Base-by-base conservation (phyloP, 2,888 invertebrate genomes). In the Encarsia formosa region DNA sequence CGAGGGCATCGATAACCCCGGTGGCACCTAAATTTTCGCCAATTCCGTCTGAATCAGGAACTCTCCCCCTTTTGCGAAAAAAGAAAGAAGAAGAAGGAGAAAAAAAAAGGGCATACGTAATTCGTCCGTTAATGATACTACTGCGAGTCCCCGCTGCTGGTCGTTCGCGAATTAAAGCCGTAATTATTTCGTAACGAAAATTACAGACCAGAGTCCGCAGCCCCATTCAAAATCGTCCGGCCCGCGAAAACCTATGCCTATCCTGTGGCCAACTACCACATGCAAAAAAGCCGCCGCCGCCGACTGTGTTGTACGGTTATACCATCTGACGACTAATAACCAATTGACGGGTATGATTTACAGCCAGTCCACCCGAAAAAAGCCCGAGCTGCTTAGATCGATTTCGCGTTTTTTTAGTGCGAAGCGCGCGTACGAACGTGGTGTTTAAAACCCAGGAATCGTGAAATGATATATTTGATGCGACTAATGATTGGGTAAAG, bases 101-200 rank as follows among this genome's bases (percentile, higher is more conserved):
- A 24, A 40, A 44, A 45, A 41, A 22, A 16, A 24, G 20, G 42
- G 24, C 24, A 49, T 34, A 54, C 41, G 34, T 42, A 54, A 40
- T 44, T 44, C 41, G 41, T 19, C 13, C 19, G 34, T 40, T 51
- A 51, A 54, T 54, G 35, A 50, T 54, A 50, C 42, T 46, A 42
- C 51, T 46, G 42, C 41, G 46, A 49, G 5, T 5, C 13, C 23
- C 35, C 20, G 13, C 38, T 39, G 35, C 35, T 34, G 38, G 46
- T 46, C 42, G 42, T 54, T 46, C 50, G 50, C 42, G 46, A 50
- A 54, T 54, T 54, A 50, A 50, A 38, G 46, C 47, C 37, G 38
- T 43, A 49, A 50, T 54, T 54, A 54, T 54, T 54, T 50, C 50
- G 47, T 39, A 54, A 54, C 49, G 46, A 22, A 42, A 54, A 54